Evolutionary conservation across 2,797 vertebrate species (phyloP).

Genomic region (Lateolabrax maculatus): DNA sequence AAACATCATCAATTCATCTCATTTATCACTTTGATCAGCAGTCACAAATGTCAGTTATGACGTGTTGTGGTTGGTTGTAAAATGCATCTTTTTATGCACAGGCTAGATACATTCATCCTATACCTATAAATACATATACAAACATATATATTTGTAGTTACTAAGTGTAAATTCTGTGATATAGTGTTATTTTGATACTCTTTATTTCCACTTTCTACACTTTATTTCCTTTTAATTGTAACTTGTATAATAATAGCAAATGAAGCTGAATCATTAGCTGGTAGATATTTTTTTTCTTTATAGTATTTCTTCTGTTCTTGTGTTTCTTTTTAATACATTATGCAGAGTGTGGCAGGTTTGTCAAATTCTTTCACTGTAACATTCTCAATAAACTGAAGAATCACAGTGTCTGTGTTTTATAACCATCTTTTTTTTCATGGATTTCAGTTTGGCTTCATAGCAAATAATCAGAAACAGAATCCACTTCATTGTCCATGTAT

Average conservation of each 20-base stretch:
- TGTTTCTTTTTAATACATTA: background rate
- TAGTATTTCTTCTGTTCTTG: background rate
- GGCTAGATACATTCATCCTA: background rate
- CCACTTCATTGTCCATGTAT: background rate
- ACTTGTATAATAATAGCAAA: too few relatives aligned
- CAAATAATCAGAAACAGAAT: background rate
- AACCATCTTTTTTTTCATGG: background rate
- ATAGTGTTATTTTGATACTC: too few relatives aligned
- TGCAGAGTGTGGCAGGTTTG: background rate
- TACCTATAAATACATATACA: background rate
- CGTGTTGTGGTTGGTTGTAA: background rate
- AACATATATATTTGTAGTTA: background rate
- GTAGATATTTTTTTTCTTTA: background rate
- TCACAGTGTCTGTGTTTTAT: background rate
- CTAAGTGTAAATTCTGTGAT: background rate
- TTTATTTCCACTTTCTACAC: too few relatives aligned
- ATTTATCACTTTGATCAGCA: too few relatives aligned
- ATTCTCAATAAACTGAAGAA: conserved; percentile 13
- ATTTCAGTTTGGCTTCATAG: background rate
- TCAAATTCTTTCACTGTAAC: background rate
- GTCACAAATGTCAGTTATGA: background rate
- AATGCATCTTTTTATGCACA: background rate
- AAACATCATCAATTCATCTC: background rate
- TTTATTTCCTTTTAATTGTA: too few relatives aligned
- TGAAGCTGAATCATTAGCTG: background rate